These are phyloP conservation scores for Copidosoma floridanum DNA, from an alignment of 1,140 invertebrate species.

Conservation along the genomic window DNA sequence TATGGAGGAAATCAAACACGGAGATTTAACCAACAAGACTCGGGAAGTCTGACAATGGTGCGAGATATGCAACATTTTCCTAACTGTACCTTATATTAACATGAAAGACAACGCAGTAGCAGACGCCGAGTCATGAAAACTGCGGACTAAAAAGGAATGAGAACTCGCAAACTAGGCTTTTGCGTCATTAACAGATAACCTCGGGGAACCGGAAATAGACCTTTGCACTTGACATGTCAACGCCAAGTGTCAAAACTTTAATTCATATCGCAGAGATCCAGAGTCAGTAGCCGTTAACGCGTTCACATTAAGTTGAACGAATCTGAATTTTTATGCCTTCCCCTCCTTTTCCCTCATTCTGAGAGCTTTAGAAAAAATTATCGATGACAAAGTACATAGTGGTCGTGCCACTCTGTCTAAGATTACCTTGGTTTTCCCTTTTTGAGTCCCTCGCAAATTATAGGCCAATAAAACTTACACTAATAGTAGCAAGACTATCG, in stretches of 20 bases:
- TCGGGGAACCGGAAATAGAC: constrained; percentile 31
- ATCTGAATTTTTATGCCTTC: constrained; percentile 13
- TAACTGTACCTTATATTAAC: constrained; percentile 27
- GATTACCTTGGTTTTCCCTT: constrained; percentile 28
- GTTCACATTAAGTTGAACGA: constrained; percentile 23
- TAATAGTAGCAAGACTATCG: constrained; percentile 33
- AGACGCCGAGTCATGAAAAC: constrained; percentile 11
- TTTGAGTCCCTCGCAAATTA: constrained; percentile 27
- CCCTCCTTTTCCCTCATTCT: constrained; percentile 15
- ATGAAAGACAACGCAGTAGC: constrained; percentile 28
- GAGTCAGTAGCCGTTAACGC: constrained; percentile 19
- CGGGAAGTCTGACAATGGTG: constrained; percentile 30
- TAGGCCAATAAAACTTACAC: constrained; percentile 27
- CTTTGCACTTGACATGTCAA: constrained; percentile 33
- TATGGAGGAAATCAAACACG: constrained; percentile 32
- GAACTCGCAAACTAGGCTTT: constrained; percentile 14
- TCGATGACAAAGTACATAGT: constrained; percentile 10
- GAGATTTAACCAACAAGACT: constrained; percentile 19
- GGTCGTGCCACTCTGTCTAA: constrained; percentile 8
- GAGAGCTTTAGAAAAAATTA: constrained; percentile 25
- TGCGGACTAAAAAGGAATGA: constrained; percentile 14
- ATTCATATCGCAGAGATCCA: constrained; percentile 28
- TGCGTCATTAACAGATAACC: constrained; percentile 24
- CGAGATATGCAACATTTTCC: constrained; percentile 27
- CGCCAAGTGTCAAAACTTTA: constrained; percentile 25